Evolutionary conservation across 2,888 invertebrate genomes (phyloP), one percentile per base, ranked within the genome.

Genomic region (Resseliella maxima): DNA sequence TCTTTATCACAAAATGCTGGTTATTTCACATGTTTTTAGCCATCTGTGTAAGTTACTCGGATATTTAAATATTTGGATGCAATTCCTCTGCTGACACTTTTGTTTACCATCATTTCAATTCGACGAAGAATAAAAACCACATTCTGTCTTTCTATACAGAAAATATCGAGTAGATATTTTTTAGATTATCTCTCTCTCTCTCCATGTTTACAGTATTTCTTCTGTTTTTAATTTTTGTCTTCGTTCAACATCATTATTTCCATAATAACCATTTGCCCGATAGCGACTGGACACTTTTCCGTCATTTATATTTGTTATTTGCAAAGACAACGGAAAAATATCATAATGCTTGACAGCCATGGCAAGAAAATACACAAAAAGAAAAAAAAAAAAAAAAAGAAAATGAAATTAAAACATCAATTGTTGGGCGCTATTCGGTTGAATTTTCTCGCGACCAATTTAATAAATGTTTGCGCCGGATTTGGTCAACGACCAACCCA

Each of bases 191-290:
- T 72, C n/a, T n/a, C n/a, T 72, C 24, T 35, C 72, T 3, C 31
- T 72, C n/a, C n/a, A n/a, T 72, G 31, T 72, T 72, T 72, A 72
- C 72, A 72, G 2, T 59, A 0, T 1, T 21, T 50, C 18, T 50
- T 50, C 18, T 50, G 18, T 21, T 8, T 50, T 18, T 50, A 12
- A 8, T 59, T 6, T 59, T 24, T 59, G n/a, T 59, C 15, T 59
- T 24, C 50, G 21, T 24, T 59, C 59, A 31, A 72, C 72, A 15
- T 72, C 72, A 72, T 72, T 72, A 72, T 72, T 72, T 72, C n/a
- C n/a, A 72, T 72, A 31, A 59, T 27, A 59, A 59, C 31, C n/a
- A n/a, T 2, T 31, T 72, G 0, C 12, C 31, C 3, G 12, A 72
- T 31, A 59, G 24, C 50, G 72, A 6, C 31, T n/a, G 50, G 31